Percentiles rank a stretch among this genome's conserved stretches.
phyloP scores from a whole-genome alignment of 1,140 invertebrate genomes.

The Cataglyphis hispanica region DNA sequence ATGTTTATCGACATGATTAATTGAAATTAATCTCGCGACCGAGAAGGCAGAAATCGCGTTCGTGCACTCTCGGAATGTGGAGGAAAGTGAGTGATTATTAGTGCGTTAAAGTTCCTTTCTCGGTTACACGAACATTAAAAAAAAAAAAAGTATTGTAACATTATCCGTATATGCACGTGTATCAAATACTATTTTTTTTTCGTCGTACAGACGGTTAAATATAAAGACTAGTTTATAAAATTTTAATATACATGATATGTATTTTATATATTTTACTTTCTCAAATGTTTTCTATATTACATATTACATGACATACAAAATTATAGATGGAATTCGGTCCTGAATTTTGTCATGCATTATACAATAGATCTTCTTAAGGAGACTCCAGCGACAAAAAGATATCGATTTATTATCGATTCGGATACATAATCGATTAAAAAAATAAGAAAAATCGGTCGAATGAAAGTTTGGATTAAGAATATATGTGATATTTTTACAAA shows the following conservation, averaged over 20 bases:
- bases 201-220: conserved; percentile 14
- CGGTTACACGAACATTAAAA: conserved; percentile 26
- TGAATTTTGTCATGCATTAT: no score
- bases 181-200: conserved; percentile 52
- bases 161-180: conserved; percentile 18
- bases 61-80: neutral
- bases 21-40: neutral
- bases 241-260: no score
- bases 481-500: neutral
- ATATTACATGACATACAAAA: no score
- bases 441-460: neutral
- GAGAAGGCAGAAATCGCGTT: neutral
- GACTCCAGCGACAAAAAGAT: neutral
- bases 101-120: neutral
- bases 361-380: no score
- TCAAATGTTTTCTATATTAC: no score
- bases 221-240: conserved; percentile 17
- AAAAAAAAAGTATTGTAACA: conserved; percentile 28
- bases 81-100: neutral
- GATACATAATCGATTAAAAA: no score
- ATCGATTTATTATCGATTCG: neutral
- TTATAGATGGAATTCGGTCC: no score
- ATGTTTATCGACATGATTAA: neutral
- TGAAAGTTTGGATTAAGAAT: neutral
- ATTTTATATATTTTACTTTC: no score